Evolutionary conservation across 2,888 invertebrate genomes (phyloP).

Genomic region (Agrilus biguttatus): DNA sequence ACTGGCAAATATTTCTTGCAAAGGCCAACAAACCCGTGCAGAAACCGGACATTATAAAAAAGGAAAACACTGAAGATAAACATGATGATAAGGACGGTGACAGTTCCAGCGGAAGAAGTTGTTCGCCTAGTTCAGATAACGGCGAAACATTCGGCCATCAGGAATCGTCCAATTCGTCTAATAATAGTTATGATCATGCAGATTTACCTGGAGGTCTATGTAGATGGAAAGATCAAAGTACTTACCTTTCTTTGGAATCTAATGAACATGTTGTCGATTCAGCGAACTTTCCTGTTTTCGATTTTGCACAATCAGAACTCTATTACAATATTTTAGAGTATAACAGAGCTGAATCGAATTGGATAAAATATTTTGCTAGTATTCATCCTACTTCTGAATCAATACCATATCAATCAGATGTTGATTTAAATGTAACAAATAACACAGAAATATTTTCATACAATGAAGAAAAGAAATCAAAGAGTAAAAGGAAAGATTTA

Average conservation of each 20-base stretch:
- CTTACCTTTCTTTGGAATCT: conserved; percentile 52
- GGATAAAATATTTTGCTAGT: too few relatives aligned
- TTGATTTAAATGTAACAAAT: too few relatives aligned
- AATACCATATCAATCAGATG: too few relatives aligned
- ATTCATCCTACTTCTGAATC: too few relatives aligned
- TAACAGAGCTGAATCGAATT: too few relatives aligned
- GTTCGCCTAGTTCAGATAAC: conserved; percentile 17
- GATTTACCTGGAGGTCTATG: conserved; percentile 68
- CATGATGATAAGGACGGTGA: conserved; percentile 42
- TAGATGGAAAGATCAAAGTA: conserved; percentile 69
- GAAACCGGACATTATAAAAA: conserved; percentile 10
- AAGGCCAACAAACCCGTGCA: conserved; percentile 25
- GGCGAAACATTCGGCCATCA: conserved; percentile 7
- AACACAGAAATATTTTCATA: too few relatives aligned
- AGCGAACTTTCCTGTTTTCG: too few relatives aligned
- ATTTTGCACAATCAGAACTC: too few relatives aligned
- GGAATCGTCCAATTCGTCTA: conserved; percentile 8
- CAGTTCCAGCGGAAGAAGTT: conserved; percentile 39
- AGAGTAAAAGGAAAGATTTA: too few relatives aligned
- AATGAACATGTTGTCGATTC: too few relatives aligned
- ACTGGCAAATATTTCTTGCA: conserved; percentile 41
- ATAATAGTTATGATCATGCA: conserved; percentile 23
- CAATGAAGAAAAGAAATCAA: too few relatives aligned
- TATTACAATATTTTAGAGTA: too few relatives aligned
- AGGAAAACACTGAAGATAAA: conserved; percentile 16